Evolutionary conservation across 2,888 invertebrate genomes (phyloP).

Genomic region (Rhopalosiphum nymphaeae): DNA sequence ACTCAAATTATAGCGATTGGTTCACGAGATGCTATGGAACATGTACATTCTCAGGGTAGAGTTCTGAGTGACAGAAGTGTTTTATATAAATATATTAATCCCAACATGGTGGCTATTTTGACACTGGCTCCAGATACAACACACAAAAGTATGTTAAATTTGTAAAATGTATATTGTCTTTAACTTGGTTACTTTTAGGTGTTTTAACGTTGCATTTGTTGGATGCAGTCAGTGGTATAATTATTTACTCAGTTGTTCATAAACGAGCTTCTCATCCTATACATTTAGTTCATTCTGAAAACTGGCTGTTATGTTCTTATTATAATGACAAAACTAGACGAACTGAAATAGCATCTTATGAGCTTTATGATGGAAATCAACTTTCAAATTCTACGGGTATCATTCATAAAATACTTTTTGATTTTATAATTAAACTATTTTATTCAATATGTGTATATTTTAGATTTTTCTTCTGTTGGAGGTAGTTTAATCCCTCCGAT

Average conservation of each 20-base stretch:
- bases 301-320: constrained; percentile 95
- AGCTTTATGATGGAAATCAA: constrained; percentile 93
- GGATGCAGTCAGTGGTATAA: constrained; percentile 90
- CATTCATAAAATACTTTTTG: constrained; percentile 65
- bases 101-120: constrained; percentile 91
- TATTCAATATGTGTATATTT: constrained; percentile 56
- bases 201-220: constrained; percentile 87
- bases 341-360: constrained; percentile 91
- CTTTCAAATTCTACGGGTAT: constrained; percentile 81
- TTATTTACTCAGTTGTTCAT: constrained; percentile 88
- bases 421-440: not conserved
- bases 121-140: constrained; percentile 82
- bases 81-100: constrained; percentile 98
- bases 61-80: constrained; percentile 96
- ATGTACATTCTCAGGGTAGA: constrained; percentile 94
- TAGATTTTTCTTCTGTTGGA: constrained; percentile 87
- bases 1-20: constrained; percentile 72
- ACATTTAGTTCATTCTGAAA: constrained; percentile 93
- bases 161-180: not conserved
- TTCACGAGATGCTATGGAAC: constrained; percentile 78
- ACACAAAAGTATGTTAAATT: constrained; percentile 77
- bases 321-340: constrained; percentile 94
- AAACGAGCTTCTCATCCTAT: constrained; percentile 87
- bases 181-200: constrained; percentile 72
- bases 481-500: constrained; percentile 79